phyloP scores from a whole-genome alignment of 2,888 invertebrate species.

The Toxonevra muliebris region DNA sequence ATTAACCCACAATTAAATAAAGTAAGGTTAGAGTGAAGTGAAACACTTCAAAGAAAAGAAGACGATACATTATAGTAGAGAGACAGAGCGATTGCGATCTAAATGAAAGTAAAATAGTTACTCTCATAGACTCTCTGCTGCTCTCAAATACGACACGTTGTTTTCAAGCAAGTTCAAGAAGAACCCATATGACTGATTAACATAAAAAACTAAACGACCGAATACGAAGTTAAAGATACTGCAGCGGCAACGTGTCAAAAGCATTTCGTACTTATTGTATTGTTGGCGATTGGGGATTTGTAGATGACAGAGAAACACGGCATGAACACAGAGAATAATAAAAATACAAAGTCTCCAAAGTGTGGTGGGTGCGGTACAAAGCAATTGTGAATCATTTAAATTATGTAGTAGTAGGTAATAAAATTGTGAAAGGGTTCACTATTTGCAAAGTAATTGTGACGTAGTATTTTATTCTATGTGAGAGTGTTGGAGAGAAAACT shows the following conservation, averaged over 20 bases:
- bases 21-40: background rate
- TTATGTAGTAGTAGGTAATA: too few species aligned
- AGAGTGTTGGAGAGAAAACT: too few species aligned
- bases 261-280: constrained; percentile 7
- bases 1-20: background rate
- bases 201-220: background rate
- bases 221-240: constrained; percentile 7
- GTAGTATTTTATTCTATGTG: too few species aligned
- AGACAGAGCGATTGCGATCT: background rate
- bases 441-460: too few species aligned
- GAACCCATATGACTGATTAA: constrained; percentile 19
- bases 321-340: background rate
- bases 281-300: background rate
- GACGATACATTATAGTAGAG: background rate
- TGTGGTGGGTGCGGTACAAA: background rate
- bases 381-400: too few species aligned
- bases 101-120: background rate
- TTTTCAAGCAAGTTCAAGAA: background rate
- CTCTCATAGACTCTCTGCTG: background rate
- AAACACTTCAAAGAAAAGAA: background rate
- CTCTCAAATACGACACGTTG: background rate
- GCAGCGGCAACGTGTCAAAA: constrained; percentile 31
- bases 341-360: background rate
- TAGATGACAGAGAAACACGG: background rate
- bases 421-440: too few species aligned